Evolutionary conservation across 2,888 invertebrate genomes (phyloP).

Genomic region (Leucania comma): DNA sequence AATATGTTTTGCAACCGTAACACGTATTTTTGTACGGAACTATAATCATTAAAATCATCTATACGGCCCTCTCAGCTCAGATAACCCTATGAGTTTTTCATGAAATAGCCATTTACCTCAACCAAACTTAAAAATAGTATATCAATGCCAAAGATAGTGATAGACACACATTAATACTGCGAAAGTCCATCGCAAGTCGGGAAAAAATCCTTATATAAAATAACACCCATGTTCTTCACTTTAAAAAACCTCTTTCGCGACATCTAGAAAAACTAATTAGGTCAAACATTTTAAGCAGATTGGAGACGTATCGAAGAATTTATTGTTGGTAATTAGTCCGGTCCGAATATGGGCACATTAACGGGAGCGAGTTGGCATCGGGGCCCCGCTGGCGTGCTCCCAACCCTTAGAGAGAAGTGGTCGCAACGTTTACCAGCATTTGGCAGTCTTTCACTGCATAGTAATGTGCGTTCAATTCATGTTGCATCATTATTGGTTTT

Average conservation of each 20-base stretch:
- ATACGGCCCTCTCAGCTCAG: too few relatives aligned
- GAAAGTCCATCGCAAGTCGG: neutral
- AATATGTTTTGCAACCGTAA: too few relatives aligned
- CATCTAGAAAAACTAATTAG: conserved; percentile 50
- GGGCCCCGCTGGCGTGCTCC: conserved; percentile 75
- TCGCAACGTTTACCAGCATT: conserved; percentile 83
- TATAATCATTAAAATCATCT: too few relatives aligned
- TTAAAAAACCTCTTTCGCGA: conserved; percentile 26
- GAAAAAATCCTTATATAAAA: neutral
- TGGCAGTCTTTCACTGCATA: conserved; percentile 84
- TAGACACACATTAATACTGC: neutral
- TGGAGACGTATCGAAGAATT: conserved; percentile 65
- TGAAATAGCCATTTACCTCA: too few relatives aligned
- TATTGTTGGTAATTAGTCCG: conserved; percentile 71
- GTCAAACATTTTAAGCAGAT: conserved; percentile 60
- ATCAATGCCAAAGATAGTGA: neutral
- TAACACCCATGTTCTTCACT: neutral
- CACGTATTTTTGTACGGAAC: too few relatives aligned
- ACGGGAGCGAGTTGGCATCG: conserved; percentile 76
- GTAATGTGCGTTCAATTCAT: conserved; percentile 78
- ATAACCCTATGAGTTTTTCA: too few relatives aligned
- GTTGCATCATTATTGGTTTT: conserved; percentile 72
- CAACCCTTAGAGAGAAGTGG: conserved; percentile 77
- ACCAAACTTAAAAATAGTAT: neutral
- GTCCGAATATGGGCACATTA: conserved; percentile 73